phyloP scores from a whole-genome alignment of 2,113 vertebrate species.

The Anser cygnoides region DNA sequence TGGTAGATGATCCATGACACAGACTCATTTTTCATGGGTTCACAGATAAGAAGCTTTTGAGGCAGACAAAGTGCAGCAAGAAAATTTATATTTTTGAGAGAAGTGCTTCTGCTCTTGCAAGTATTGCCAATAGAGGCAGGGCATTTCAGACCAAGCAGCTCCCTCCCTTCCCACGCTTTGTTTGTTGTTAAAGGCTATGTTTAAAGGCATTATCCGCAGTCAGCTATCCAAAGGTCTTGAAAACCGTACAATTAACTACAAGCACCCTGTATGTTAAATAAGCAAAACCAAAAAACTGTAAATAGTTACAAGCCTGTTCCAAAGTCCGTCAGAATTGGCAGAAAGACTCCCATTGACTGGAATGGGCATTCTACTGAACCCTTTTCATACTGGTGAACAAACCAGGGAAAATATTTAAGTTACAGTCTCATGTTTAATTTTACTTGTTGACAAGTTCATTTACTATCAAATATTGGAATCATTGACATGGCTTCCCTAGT shows the following conservation, averaged over 20 bases:
- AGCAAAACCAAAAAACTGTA: background rate
- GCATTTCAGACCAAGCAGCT: background rate
- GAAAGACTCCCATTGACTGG: background rate
- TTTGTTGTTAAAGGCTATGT: background rate
- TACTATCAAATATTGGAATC: background rate
- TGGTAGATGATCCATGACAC: background rate
- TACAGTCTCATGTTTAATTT: background rate
- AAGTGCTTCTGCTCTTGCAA: background rate
- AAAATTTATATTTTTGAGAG: background rate
- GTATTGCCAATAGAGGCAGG: background rate
- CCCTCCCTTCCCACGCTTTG: background rate
- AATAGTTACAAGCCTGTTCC: background rate
- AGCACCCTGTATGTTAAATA: background rate
- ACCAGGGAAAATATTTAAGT: background rate
- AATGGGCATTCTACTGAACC: background rate
- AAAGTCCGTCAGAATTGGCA: background rate
- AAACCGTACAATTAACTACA: background rate
- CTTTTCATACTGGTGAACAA: background rate
- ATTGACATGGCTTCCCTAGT: background rate
- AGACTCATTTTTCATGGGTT: slow-evolving; percentile 7
- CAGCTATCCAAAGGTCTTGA: background rate
- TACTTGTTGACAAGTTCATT: slow-evolving; percentile 15
- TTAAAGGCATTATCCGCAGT: background rate
- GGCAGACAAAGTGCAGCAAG: background rate
- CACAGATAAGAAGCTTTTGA: background rate